Conservation (phyloP, 2,113 vertebrate genomes). For the Enhydra lutris region DNA sequence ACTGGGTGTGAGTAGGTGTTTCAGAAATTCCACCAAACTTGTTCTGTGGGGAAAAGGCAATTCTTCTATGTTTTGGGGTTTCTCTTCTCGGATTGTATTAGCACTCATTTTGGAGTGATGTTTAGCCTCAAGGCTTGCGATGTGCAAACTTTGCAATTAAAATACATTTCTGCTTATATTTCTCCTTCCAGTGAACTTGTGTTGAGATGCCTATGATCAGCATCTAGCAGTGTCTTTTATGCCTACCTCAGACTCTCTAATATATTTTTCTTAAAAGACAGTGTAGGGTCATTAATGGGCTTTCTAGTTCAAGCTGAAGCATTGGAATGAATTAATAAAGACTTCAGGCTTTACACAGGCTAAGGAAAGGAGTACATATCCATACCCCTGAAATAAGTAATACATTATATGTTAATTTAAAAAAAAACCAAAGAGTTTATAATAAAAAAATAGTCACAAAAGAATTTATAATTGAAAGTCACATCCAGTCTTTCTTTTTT, state of each 20-base stretch:
- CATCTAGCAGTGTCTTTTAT: neutral
- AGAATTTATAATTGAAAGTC: neutral
- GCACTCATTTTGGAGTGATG: neutral
- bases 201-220: neutral
- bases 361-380: neutral
- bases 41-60: neutral
- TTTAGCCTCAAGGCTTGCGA: slow-evolving; percentile 25
- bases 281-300: neutral
- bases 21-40: slow-evolving; percentile 45
- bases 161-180: neutral
- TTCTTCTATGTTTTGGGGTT: neutral
- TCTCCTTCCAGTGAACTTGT: neutral
- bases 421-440: neutral
- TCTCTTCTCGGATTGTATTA: neutral
- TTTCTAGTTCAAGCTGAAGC: neutral
- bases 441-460: neutral
- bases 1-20: slow-evolving; percentile 63
- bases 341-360: neutral
- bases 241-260: neutral
- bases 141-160: neutral
- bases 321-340: neutral
- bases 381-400: no score
- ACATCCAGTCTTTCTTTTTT: neutral
- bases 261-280: neutral
- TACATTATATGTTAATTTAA: no score